Percentiles rank a stretch among this genome's conserved stretches.
These are phyloP conservation scores for Eubucco bourcierii DNA, from an alignment of 2,113 vertebrate genomes.

Conservation along the genomic window DNA sequence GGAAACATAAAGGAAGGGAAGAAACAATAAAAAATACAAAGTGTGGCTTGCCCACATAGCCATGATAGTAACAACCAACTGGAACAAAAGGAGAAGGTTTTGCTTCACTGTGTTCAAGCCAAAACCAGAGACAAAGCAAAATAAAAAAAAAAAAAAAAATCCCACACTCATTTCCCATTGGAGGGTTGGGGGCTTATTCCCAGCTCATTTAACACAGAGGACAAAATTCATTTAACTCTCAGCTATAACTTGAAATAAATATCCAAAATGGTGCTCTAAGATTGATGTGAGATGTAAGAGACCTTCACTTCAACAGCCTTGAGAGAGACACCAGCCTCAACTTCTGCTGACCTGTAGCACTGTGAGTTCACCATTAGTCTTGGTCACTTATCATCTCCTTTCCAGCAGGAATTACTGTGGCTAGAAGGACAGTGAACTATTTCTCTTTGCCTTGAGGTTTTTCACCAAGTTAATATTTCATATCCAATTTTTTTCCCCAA, in stretches of 20 bases:
- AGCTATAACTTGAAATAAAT: not conserved
- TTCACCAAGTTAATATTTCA: not conserved
- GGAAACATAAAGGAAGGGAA: not conserved
- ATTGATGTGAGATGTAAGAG: not conserved
- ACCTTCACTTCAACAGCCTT: not conserved
- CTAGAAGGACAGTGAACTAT: not conserved
- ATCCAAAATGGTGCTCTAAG: not conserved
- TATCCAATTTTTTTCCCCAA: not conserved
- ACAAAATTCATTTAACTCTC: not conserved
- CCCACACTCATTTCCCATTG: not conserved
- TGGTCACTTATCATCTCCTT: not conserved
- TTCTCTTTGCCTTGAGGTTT: not conserved
- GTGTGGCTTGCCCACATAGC: not conserved
- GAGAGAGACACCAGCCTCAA: not conserved
- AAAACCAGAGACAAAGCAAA: not conserved
- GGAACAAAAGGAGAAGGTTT: not conserved
- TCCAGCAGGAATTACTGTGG: not conserved
- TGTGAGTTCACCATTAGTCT: not conserved
- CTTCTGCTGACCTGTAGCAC: not conserved
- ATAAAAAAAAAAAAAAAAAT: not conserved
- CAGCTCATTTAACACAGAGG: not conserved
- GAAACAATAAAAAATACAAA: not conserved
- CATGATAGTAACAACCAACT: not conserved
- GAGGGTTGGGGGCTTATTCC: accelerated
- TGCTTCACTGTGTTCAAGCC: not conserved